Percentiles rank a stretch among this genome's conserved stretches.
phyloP scores from a whole-genome alignment of 1,140 invertebrate genomes.

The Pseudomyrmex cubaensis region DNA sequence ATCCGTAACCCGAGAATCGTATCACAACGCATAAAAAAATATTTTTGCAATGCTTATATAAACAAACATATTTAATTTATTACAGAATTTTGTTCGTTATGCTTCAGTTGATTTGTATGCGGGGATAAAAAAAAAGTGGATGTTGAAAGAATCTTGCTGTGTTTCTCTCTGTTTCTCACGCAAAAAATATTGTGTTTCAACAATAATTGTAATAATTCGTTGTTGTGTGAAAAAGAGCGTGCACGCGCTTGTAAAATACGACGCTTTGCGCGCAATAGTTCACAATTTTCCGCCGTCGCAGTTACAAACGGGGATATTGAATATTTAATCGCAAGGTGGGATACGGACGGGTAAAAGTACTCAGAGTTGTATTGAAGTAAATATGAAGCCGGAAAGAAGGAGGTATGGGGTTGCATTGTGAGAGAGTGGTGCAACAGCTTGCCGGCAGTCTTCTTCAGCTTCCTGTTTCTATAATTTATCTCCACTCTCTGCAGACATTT shows the following conservation, averaged over 20 bases:
- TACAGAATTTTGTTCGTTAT: not conserved
- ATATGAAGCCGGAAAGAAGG: conserved; percentile 47
- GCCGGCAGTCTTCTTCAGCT: conserved; percentile 47
- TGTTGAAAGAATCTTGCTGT: not conserved
- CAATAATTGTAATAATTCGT: conserved; percentile 7
- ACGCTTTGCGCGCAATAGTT: not conserved
- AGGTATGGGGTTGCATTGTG: conserved; percentile 40
- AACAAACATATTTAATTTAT: too few relatives aligned
- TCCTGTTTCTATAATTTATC: conserved; percentile 63
- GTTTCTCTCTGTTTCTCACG: not conserved
- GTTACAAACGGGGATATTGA: conserved; percentile 35
- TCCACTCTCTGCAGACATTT: conserved; percentile 42
- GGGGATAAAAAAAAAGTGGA: not conserved
- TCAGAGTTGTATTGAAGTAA: conserved; percentile 46
- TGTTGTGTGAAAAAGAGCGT: not conserved
- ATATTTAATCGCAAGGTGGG: conserved; percentile 27
- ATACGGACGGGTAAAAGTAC: conserved; percentile 8
- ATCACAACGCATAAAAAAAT: too few relatives aligned
- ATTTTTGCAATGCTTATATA: too few relatives aligned
- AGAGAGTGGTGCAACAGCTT: conserved; percentile 46
- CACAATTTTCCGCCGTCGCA: conserved; percentile 22
- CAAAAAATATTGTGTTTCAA: not conserved
- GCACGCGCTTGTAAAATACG: not conserved
- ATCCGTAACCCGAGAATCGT: not conserved
- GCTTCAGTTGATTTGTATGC: too few relatives aligned